Percentiles rank a stretch among this genome's conserved stretches.
These are phyloP conservation scores for Epinephelus coioides DNA, from an alignment of 2,797 vertebrate species.

Conservation along the genomic window DNA sequence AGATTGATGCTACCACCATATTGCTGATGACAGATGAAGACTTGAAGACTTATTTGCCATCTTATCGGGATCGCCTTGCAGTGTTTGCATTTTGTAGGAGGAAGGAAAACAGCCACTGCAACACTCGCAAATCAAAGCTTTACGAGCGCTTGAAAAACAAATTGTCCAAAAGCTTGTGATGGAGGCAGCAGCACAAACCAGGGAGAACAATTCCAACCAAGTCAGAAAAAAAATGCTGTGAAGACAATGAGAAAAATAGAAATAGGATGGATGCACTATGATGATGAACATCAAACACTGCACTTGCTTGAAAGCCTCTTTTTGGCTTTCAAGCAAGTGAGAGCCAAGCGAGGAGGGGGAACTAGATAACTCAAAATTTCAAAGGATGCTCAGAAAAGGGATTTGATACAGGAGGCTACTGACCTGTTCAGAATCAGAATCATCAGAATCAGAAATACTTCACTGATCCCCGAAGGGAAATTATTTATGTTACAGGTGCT, in stretches of 20 bases:
- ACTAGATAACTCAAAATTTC: neutral
- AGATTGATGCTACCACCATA: slow-evolving; percentile 8
- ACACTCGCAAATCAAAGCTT: neutral
- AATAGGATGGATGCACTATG: slow-evolving; percentile 26
- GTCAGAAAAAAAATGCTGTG: neutral
- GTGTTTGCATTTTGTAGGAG: neutral
- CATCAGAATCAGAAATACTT: too few relatives aligned
- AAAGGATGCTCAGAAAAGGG: slow-evolving; percentile 18
- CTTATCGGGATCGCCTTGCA: neutral
- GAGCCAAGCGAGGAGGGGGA: slow-evolving; percentile 7
- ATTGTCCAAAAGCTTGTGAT: neutral
- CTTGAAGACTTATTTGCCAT: slow-evolving; percentile 8
- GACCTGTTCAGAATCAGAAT: neutral
- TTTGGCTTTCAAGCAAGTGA: neutral
- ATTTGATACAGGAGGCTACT: slow-evolving; percentile 16
- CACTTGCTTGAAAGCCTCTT: too few relatives aligned
- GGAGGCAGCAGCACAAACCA: neutral
- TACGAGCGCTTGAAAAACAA: neutral
- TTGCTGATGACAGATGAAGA: slow-evolving; percentile 19
- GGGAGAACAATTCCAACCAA: neutral
- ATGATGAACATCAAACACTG: neutral
- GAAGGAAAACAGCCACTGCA: neutral
- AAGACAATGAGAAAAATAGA: slow-evolving; percentile 8
- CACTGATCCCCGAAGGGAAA: too few relatives aligned
- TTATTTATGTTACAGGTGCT: too few relatives aligned